Base-by-base conservation (phyloP, 2,888 invertebrate genomes). In the Agonopterix alstromeriana region DNA sequence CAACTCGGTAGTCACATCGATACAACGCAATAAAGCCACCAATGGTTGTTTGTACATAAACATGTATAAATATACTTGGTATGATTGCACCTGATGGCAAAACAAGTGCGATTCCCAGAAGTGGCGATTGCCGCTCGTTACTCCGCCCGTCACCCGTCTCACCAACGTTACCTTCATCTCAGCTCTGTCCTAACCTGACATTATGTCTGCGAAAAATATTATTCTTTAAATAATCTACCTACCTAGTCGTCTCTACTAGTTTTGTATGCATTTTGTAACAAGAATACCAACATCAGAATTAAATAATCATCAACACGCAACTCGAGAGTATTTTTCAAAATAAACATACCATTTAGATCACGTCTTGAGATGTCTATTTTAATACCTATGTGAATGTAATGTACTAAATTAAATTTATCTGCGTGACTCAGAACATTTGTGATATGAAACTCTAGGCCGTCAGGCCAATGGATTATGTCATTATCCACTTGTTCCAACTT, bases 101-200 rank as follows among this genome's bases (percentile, higher is more conserved):
- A 73, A 74, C 74, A 73, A 67, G 66, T 70, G 67, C 61, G 64
- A 53, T 82, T 82, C 81, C 63, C 55, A 74, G 82, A 82, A 82
- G 52, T 63, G 63, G 65, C 73, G 78, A 77, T 77, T 77, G 75
- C 67, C 64, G 46, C 65, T 73, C 68, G 67, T 62, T 67, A 60
- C 58, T 54, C 52, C 54, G 53, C 48, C 43, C 51, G 49, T 52
- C 52, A 46, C 49, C 53, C 46, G 38, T 38, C 53, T 47, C 50
- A 47, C 55, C 45, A 27, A 27, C 27, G 27, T 27, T 27, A 7
- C 27, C 27, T 27, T 27, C 27, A 27, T 27, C 27, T 27, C 27
- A 7, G 27, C 27, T 27, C 27, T 27, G 27, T 27, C 27, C 27
- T 27, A 27, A 27, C 27, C 27, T 27, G 5, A 27, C 27, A 27